A percentile compares a stretch with the other conserved stretches of the same genome.
phyloP scores from a whole-genome alignment of 2,888 invertebrate species.

The Cephalotes varians region DNA sequence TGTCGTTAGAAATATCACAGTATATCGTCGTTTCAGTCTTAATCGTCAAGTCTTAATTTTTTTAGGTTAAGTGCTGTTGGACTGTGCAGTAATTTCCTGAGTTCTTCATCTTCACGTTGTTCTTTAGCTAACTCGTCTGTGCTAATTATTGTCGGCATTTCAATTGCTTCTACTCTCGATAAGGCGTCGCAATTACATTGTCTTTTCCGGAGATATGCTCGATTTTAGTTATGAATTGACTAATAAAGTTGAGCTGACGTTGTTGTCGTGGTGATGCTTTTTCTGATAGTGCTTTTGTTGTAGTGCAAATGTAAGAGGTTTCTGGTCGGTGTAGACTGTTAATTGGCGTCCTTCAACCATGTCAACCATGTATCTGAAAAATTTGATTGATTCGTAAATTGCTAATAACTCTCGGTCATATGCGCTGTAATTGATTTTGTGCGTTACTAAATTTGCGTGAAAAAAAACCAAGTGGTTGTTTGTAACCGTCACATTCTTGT shows the following conservation, averaged over 20 bases:
- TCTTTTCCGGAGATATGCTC: not conserved
- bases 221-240: not conserved
- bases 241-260: not conserved
- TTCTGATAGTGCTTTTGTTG: not conserved
- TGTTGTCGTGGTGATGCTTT: not conserved
- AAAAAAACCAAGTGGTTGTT: too few relatives aligned
- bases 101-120: too few relatives aligned
- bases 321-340: not conserved
- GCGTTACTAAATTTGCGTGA: too few relatives aligned
- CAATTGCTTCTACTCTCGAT: not conserved
- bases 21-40: too few relatives aligned
- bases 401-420: not conserved
- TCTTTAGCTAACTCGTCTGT: not conserved
- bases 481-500: too few relatives aligned
- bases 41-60: too few relatives aligned
- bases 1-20: too few relatives aligned
- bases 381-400: slow-evolving; percentile 19
- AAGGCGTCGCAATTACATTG: not conserved
- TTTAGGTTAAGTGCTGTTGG: too few relatives aligned
- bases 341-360: not conserved
- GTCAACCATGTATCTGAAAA: not conserved
- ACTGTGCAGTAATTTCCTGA: too few relatives aligned
- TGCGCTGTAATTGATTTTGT: not conserved
- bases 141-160: not conserved
- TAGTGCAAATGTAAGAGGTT: not conserved